These are phyloP conservation scores for Apomyelois bistriatella DNA, from an alignment of 2,888 invertebrate species.

Conservation along the genomic window DNA sequence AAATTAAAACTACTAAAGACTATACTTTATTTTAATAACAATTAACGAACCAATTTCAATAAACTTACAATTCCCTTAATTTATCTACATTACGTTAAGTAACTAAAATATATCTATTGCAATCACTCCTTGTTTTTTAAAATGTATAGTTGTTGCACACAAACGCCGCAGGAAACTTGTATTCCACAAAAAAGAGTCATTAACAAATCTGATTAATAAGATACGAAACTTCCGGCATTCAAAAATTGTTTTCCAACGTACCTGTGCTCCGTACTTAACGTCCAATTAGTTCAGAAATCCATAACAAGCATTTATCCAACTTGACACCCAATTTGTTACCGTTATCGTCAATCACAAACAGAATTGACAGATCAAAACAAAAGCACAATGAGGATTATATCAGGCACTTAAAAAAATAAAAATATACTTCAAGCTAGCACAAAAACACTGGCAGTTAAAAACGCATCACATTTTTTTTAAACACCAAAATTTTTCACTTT, in stretches of 20 bases:
- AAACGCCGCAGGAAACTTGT: not conserved
- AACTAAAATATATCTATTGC: no score
- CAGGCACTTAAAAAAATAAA: constrained; percentile 16
- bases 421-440: constrained; percentile 12
- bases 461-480: constrained; percentile 17
- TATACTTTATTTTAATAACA: no score
- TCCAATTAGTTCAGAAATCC: constrained; percentile 17
- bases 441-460: constrained; percentile 19
- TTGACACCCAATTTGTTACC: constrained; percentile 13
- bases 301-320: constrained; percentile 20
- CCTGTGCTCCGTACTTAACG: constrained; percentile 16
- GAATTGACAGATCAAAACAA: constrained; percentile 11
- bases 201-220: constrained; percentile 6
- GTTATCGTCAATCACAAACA: constrained; percentile 1
- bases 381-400: constrained; percentile 16
- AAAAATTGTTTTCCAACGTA: constrained; percentile 18
- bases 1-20: no score
- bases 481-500: constrained; percentile 26
- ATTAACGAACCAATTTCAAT: no score
- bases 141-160: no score
- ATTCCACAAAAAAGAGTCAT: constrained; percentile 1
- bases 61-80: no score
- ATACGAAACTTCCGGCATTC: not conserved
- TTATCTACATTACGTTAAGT: no score
- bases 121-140: no score